phyloP scores from a whole-genome alignment of 1,140 invertebrate species.

The Heliconius melpomene region DNA sequence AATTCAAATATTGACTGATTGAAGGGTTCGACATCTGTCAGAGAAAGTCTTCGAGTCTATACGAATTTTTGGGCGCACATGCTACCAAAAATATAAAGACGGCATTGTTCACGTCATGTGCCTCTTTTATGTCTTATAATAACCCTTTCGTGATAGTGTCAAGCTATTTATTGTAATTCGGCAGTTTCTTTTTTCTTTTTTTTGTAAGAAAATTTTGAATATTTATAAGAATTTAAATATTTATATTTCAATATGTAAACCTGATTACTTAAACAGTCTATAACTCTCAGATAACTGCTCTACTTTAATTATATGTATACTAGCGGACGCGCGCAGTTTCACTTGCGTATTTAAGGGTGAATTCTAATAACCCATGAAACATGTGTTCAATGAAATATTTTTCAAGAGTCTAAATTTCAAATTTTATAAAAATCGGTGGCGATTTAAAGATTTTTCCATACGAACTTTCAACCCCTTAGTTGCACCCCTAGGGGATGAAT shows the following conservation, averaged over 20 bases:
- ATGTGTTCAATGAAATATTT: no score
- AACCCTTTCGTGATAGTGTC: conserved; percentile 15
- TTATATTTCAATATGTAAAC: neutral
- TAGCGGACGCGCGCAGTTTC: no score
- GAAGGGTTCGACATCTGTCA: conserved; percentile 76
- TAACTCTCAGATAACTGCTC: neutral
- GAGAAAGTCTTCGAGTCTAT: conserved; percentile 51
- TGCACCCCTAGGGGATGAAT: no score
- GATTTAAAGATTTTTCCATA: no score
- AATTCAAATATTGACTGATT: conserved; percentile 79
- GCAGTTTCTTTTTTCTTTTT: neutral
- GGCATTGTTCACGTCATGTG: conserved; percentile 8
- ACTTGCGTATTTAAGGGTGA: no score
- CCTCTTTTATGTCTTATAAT: conserved; percentile 12
- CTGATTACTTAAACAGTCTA: neutral
- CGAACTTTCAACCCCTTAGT: no score
- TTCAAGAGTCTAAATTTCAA: no score
- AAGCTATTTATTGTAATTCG: neutral
- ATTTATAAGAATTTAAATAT: neutral
- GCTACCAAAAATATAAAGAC: conserved; percentile 39
- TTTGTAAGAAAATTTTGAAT: neutral
- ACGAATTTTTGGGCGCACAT: conserved; percentile 63
- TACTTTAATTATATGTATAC: neutral
- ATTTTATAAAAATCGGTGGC: no score
- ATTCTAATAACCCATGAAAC: no score